phyloP scores from a whole-genome alignment of 2,113 vertebrate genomes.

The Triplophysa rosa region DNA sequence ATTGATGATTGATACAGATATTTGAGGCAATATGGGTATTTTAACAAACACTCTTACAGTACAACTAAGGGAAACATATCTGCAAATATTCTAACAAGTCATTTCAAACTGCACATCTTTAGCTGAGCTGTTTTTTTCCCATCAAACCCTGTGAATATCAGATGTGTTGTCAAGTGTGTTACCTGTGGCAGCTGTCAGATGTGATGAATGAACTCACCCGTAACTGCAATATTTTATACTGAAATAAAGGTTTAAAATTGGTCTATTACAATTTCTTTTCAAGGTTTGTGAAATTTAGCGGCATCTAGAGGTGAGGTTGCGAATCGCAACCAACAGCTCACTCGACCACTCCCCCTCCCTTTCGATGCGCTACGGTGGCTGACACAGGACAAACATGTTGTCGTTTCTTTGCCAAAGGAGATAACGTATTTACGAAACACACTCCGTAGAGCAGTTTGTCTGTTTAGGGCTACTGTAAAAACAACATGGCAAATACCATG shows the following conservation, averaged over 20 bases:
- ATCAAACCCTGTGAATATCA: conserved; percentile 9
- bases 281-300: too few species aligned
- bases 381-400: too few species aligned
- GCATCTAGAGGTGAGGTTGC: too few species aligned
- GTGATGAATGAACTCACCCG: background rate
- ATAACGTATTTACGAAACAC: too few species aligned
- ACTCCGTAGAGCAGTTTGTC: too few species aligned
- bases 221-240: conserved; percentile 9
- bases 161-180: background rate
- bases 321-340: too few species aligned
- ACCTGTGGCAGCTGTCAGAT: conserved; percentile 1
- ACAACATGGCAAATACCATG: too few species aligned
- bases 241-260: conserved; percentile 19
- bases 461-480: too few species aligned
- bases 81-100: background rate
- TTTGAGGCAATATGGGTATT: background rate
- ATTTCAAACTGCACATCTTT: background rate
- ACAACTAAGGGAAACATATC: background rate
- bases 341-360: too few species aligned
- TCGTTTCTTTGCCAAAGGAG: too few species aligned
- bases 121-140: background rate
- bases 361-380: too few species aligned
- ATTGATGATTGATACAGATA: background rate
- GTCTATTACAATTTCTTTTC: background rate
- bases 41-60: background rate